Percentiles rank a stretch among this genome's conserved stretches.
These are phyloP conservation scores for Pangasius larnaudii DNA, from an alignment of 2,797 vertebrate species.

Conservation along the genomic window DNA sequence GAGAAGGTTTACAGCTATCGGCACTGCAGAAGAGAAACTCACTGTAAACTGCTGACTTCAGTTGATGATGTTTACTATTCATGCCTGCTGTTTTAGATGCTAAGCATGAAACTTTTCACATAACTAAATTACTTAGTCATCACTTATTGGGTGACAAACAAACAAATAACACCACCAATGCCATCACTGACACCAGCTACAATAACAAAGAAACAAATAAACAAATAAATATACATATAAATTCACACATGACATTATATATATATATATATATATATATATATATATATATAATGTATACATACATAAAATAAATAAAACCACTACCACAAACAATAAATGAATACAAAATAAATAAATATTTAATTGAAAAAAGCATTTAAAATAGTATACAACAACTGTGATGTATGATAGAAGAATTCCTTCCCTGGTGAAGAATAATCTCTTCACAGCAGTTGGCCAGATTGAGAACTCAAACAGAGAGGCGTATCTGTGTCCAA, in stretches of 20 bases:
- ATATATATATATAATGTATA: no score
- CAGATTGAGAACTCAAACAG: not conserved
- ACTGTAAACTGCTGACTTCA: conserved; percentile 35
- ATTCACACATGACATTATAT: no score
- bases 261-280: no score
- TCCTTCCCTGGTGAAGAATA: not conserved
- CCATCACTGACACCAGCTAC: not conserved
- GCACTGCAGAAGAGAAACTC: conserved; percentile 30
- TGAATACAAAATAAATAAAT: no score
- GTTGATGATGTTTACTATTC: not conserved
- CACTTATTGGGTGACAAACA: not conserved
- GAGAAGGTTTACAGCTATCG: conserved; percentile 1
- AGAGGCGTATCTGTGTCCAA: not conserved
- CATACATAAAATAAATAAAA: no score
- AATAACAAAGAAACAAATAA: not conserved
- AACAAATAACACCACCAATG: not conserved
- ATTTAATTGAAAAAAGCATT: no score
- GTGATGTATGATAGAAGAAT: no score
- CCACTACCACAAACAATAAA: no score
- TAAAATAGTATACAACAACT: not conserved
- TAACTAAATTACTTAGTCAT: not conserved
- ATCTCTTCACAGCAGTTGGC: not conserved
- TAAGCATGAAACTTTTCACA: not conserved
- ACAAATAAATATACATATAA: no score
- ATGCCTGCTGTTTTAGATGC: not conserved